A percentile compares a stretch with the other conserved stretches of the same genome.
Evolutionary conservation across 2,113 vertebrate genomes (phyloP).

Genomic region (Lanius ludovicianus): DNA sequence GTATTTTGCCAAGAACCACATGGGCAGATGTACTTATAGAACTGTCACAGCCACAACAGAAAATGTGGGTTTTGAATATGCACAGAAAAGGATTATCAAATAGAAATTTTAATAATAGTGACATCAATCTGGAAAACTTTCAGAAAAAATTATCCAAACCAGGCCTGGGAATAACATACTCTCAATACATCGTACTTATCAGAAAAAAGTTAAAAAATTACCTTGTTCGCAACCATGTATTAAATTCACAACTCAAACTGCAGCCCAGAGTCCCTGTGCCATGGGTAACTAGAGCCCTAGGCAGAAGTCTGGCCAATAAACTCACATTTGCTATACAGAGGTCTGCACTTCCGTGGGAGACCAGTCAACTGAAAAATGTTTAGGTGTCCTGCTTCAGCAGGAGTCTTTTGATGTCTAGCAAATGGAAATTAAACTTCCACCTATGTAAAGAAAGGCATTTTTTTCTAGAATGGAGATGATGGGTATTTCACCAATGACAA

Average conservation of each 20-base stretch:
- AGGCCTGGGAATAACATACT: neutral
- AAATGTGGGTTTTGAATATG: fast-evolving
- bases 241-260: neutral
- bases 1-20: neutral
- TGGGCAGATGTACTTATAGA: neutral
- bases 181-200: neutral
- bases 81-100: neutral
- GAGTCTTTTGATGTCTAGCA: neutral
- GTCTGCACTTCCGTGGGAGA: neutral
- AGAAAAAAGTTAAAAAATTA: neutral
- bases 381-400: neutral
- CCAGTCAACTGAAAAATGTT: neutral
- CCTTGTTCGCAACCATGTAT: neutral
- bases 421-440: neutral
- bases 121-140: neutral
- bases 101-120: neutral
- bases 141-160: neutral
- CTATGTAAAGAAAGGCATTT: neutral
- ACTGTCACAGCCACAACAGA: neutral
- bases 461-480: neutral
- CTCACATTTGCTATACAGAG: neutral
- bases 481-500: neutral
- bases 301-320: neutral
- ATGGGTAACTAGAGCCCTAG: neutral
- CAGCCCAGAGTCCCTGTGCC: neutral